Conservation (phyloP, 1,140 invertebrate genomes). For the Eueides isabella region DNA sequence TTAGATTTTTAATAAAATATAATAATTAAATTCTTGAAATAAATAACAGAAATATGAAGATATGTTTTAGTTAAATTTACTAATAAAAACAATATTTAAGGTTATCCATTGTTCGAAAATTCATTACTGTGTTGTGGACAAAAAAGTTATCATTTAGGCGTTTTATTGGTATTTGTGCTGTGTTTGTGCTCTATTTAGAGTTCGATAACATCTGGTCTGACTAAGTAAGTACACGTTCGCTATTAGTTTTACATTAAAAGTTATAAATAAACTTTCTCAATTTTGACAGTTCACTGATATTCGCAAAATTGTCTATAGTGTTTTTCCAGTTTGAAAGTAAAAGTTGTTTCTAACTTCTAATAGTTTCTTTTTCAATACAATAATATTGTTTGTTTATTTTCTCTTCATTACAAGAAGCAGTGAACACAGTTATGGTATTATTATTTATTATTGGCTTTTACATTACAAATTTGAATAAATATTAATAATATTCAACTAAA, state of each 20-base stretch:
- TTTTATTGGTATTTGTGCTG: conserved; percentile 45
- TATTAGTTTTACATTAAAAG: not conserved
- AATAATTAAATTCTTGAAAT: not conserved
- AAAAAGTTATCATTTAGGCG: conserved; percentile 33
- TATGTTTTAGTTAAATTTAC: not conserved
- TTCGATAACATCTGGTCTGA: conserved; percentile 46
- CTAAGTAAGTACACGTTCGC: not conserved
- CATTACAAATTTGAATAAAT: too few relatives aligned
- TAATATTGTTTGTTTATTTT: not conserved
- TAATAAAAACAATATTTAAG: not conserved
- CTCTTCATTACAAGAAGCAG: too few relatives aligned
- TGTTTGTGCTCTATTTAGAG: conserved; percentile 58
- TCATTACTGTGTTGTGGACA: not conserved
- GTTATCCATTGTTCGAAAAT: not conserved
- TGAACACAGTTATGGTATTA: too few relatives aligned
- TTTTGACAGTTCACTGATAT: conserved; percentile 14
- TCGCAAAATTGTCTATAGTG: conserved; percentile 20
- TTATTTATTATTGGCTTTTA: too few relatives aligned
- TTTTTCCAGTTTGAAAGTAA: conserved; percentile 25
- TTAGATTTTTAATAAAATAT: not conserved
- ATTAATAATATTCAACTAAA: too few relatives aligned
- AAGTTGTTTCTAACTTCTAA: conserved; percentile 6
- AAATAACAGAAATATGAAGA: not conserved
- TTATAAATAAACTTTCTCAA: conserved; percentile 17
- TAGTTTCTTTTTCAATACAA: not conserved